Percentiles rank a stretch among this genome's conserved stretches.
Conservation (phyloP, 2,888 invertebrate species). For the Drosophila kokeensis region DNA sequence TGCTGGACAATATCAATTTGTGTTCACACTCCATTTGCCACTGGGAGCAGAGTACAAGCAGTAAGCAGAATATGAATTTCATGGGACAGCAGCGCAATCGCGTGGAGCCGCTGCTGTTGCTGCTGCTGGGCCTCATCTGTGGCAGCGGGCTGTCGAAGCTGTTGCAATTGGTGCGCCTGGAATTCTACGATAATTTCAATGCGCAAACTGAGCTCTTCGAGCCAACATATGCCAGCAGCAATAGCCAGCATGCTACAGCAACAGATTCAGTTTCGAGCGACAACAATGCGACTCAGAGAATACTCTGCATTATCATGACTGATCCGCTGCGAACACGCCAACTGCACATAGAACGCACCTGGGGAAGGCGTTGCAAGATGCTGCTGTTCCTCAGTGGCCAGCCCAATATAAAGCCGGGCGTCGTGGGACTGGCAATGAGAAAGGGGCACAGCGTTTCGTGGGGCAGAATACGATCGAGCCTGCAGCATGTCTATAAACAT, state of each 20-base stretch:
- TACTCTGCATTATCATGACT: constrained; percentile 98
- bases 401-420: constrained; percentile 88
- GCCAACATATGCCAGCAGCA: not conserved
- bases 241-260: not conserved
- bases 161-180: constrained; percentile 45
- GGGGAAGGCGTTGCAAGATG: constrained; percentile 96
- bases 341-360: constrained; percentile 95
- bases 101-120: constrained; percentile 61
- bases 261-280: not conserved
- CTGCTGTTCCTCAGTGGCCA: constrained; percentile 93
- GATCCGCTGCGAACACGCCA: constrained; percentile 93
- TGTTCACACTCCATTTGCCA: not conserved
- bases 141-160: constrained; percentile 77
- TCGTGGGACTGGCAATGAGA: constrained; percentile 91
- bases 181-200: constrained; percentile 11
- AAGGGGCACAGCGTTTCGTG: constrained; percentile 96
- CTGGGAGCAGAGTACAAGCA: not conserved
- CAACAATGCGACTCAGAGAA: constrained; percentile 84
- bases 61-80: constrained; percentile 23
- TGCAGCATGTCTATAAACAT: constrained; percentile 93
- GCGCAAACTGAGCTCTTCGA: not conserved
- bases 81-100: constrained; percentile 43
- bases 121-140: constrained; percentile 74
- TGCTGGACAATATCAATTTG: not conserved
- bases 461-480: constrained; percentile 97